Conservation (phyloP, 2,888 invertebrate genomes). For the Temnothorax rugatulus region DNA sequence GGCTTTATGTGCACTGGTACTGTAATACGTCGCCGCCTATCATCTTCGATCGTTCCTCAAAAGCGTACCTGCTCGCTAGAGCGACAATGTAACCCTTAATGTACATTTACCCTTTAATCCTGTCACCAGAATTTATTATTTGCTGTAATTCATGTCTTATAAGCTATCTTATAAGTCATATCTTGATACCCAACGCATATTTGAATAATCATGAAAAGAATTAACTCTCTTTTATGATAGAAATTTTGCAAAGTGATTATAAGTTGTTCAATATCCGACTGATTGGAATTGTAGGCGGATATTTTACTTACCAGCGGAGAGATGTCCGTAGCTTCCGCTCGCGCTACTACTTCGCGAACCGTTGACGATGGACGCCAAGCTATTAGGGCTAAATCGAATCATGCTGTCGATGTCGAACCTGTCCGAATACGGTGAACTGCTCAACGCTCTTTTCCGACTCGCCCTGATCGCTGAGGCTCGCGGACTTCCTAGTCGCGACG, state of each 20-base stretch:
- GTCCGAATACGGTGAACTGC: slow-evolving; percentile 98
- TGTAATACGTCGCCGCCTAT: slow-evolving; percentile 63
- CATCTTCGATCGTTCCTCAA: slow-evolving; percentile 58
- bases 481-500: slow-evolving; percentile 90
- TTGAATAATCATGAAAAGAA: neutral
- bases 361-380: slow-evolving; percentile 93
- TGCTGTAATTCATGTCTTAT: neutral
- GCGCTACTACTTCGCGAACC: slow-evolving; percentile 95
- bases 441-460: slow-evolving; percentile 96
- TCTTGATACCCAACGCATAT: neutral
- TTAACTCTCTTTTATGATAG: neutral
- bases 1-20: slow-evolving; percentile 69
- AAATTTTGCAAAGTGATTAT: neutral
- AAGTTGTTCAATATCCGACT: neutral
- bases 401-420: slow-evolving; percentile 98
- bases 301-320: slow-evolving; percentile 92
- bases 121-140: neutral
- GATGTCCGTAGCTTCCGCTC: slow-evolving; percentile 98
- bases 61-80: neutral
- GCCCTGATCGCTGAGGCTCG: slow-evolving; percentile 88
- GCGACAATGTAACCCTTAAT: neutral
- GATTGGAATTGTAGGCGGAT: neutral
- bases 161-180: neutral
- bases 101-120: neutral
- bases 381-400: slow-evolving; percentile 98